Conservation (phyloP, 2,113 vertebrate species). For the Elaphurus davidianus region DNA sequence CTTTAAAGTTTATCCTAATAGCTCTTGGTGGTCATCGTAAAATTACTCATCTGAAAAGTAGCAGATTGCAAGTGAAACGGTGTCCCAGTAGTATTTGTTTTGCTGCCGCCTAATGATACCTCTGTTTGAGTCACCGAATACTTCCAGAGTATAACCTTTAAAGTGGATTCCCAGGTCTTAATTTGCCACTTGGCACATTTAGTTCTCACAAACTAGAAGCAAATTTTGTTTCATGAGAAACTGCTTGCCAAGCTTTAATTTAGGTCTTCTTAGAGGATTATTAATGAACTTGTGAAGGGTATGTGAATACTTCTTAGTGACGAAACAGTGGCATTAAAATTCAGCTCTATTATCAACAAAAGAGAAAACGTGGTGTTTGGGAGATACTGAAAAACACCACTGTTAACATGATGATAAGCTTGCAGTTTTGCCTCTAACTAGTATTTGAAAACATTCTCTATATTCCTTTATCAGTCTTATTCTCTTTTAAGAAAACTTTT, state of each 20-base stretch:
- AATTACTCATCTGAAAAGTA: neutral
- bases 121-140: constrained; percentile 17
- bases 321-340: constrained; percentile 70
- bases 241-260: constrained; percentile 67
- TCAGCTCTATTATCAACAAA: constrained; percentile 37
- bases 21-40: neutral
- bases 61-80: neutral
- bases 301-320: constrained; percentile 56
- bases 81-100: neutral
- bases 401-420: neutral
- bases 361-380: constrained; percentile 33
- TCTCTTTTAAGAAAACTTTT: neutral
- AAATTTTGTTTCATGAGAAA: constrained; percentile 65
- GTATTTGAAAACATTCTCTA: neutral
- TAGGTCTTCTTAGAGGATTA: constrained; percentile 66
- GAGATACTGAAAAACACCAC: constrained; percentile 1
- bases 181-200: constrained; percentile 31
- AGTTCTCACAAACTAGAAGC: constrained; percentile 58
- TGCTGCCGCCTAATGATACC: constrained; percentile 25
- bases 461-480: neutral
- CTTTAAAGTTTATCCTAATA: constrained; percentile 30
- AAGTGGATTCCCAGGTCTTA: constrained; percentile 38
- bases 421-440: neutral
- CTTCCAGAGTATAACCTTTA: constrained; percentile 58
- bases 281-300: constrained; percentile 71